These are phyloP conservation scores for Drosophila ercepeae DNA, from an alignment of 1,140 invertebrate genomes.

Conservation along the genomic window DNA sequence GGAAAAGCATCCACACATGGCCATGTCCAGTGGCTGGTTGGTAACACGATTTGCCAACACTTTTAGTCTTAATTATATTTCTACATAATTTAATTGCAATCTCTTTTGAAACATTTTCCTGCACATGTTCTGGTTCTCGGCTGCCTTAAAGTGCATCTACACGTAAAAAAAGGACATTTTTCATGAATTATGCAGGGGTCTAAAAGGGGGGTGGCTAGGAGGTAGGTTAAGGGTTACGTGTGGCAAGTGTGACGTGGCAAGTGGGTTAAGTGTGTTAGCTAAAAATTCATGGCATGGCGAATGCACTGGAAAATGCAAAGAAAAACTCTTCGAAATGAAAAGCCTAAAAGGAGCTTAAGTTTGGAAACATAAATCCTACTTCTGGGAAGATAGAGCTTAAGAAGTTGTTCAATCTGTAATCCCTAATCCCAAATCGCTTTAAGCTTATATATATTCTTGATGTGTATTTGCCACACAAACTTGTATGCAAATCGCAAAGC, in stretches of 20 bases:
- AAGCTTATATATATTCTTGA: too few relatives aligned
- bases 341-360: not conserved
- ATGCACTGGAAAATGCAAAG: not conserved
- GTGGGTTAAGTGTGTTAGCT: slow-evolving; percentile 75
- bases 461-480: slow-evolving; percentile 61
- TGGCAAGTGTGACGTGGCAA: slow-evolving; percentile 19
- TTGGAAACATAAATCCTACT: not conserved
- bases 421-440: too few relatives aligned
- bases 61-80: slow-evolving; percentile 46
- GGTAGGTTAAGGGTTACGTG: not conserved
- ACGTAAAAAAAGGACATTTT: slow-evolving; percentile 50
- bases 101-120: slow-evolving; percentile 21
- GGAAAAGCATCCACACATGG: slow-evolving; percentile 8
- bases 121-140: slow-evolving; percentile 18
- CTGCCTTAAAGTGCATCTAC: slow-evolving; percentile 64
- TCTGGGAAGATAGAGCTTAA: too few relatives aligned
- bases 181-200: slow-evolving; percentile 62
- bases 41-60: slow-evolving; percentile 27
- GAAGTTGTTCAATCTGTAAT: too few relatives aligned
- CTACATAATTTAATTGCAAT: slow-evolving; percentile 45
- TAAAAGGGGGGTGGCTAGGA: slow-evolving; percentile 1
- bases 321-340: not conserved
- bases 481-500: slow-evolving; percentile 73
- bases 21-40: slow-evolving; percentile 9
- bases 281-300: slow-evolving; percentile 65